Percentiles rank a stretch among this genome's conserved stretches.
Conservation (phyloP, 1,140 invertebrate species). For the Cardiocondyla obscurior region DNA sequence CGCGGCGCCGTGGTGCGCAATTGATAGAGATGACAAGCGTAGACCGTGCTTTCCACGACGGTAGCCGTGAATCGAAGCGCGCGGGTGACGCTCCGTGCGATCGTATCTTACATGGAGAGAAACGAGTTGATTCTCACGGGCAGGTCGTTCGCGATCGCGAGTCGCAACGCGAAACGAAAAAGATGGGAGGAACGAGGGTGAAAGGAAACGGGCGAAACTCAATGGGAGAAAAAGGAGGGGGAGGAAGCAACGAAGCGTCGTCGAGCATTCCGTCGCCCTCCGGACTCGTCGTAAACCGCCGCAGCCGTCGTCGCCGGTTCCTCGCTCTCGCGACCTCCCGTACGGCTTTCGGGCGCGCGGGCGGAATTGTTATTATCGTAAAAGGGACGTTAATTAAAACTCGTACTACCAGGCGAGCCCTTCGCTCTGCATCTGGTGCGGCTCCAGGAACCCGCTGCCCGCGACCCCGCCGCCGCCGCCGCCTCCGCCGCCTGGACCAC, state of each 20-base stretch:
- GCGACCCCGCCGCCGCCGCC: conserved; percentile 84
- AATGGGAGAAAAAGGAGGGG: no score
- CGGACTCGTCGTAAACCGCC: conserved; percentile 22
- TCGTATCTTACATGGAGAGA: conserved; percentile 61
- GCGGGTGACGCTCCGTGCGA: conserved; percentile 29
- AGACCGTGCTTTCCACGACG: conserved; percentile 63
- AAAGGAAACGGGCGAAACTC: background rate
- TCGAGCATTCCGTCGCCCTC: conserved; percentile 14
- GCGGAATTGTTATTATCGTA: conserved; percentile 68
- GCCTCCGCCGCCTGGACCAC: conserved; percentile 81
- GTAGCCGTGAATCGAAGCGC: conserved; percentile 63
- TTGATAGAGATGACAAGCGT: conserved; percentile 70
- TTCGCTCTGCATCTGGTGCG: conserved; percentile 89
- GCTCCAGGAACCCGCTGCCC: conserved; percentile 87
- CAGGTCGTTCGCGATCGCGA: conserved; percentile 14
- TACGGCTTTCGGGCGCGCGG: conserved; percentile 1
- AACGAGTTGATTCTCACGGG: background rate
- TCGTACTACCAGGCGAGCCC: conserved; percentile 88
- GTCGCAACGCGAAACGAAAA: background rate
- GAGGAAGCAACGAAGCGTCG: conserved; percentile 18
- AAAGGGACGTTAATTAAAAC: conserved; percentile 76
- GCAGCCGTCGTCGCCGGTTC: background rate
- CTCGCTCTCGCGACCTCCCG: background rate
- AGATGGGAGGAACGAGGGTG: background rate
- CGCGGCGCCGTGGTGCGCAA: conserved; percentile 38